Percentiles rank a stretch among this genome's conserved stretches.
These are phyloP conservation scores for Cephalopachus bancanus DNA, from an alignment of 2,797 vertebrate species.

Conservation along the genomic window DNA sequence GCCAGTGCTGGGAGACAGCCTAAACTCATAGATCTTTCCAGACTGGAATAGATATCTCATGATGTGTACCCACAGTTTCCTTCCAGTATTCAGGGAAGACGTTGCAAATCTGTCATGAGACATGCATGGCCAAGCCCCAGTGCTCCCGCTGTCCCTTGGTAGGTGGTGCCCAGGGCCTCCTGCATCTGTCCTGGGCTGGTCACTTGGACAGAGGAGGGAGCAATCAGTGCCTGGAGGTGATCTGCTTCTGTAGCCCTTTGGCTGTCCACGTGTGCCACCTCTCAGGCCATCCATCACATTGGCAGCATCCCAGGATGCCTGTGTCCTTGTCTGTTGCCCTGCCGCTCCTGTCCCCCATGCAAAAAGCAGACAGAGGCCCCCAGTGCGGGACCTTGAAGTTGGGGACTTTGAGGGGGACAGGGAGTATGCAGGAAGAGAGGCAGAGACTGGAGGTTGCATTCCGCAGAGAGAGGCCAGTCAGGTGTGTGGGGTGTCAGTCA, in stretches of 20 bases:
- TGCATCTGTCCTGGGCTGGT: background rate
- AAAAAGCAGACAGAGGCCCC: background rate
- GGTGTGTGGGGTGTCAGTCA: fast-evolving
- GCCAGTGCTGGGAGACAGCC: background rate
- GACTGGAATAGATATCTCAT: background rate
- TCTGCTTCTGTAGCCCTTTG: background rate
- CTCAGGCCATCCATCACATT: background rate
- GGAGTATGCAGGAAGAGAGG: background rate
- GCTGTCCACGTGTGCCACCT: background rate
- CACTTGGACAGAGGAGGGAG: background rate
- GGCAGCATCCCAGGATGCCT: background rate
- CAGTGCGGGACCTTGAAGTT: background rate
- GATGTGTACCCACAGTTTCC: fast-evolving
- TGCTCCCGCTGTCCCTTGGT: background rate
- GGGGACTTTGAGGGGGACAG: background rate
- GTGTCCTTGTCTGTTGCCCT: background rate
- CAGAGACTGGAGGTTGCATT: background rate
- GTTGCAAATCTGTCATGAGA: background rate
- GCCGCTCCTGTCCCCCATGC: background rate
- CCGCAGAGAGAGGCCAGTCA: background rate
- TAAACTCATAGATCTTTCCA: background rate
- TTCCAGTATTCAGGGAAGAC: background rate
- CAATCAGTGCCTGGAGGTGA: background rate
- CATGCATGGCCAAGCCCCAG: background rate
- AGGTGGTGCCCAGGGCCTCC: background rate